These are phyloP conservation scores for Corythaixoides concolor DNA, from an alignment of 2,113 vertebrate species.

Conservation along the genomic window DNA sequence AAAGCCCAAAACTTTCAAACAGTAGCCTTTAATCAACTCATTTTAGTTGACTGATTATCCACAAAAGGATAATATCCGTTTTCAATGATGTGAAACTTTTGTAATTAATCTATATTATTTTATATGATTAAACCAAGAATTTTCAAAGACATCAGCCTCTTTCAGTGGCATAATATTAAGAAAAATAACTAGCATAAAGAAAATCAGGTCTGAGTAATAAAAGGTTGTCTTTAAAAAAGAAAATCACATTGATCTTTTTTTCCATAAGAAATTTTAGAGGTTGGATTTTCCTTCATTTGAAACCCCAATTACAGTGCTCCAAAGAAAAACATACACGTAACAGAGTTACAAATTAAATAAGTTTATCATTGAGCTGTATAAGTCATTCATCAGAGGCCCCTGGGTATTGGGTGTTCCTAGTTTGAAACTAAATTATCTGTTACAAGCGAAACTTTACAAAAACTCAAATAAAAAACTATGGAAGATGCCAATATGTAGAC, in stretches of 20 bases:
- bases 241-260: background rate
- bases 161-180: background rate
- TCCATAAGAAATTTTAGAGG: background rate
- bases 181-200: background rate
- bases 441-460: background rate
- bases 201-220: background rate
- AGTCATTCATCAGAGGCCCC: background rate
- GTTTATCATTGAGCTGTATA: background rate
- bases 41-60: background rate
- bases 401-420: background rate
- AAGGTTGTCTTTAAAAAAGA: background rate
- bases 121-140: background rate
- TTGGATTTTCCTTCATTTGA: background rate
- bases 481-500: background rate
- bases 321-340: background rate
- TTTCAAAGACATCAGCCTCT: background rate
- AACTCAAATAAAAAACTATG: background rate
- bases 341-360: background rate
- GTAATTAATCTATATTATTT: background rate
- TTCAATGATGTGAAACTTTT: background rate
- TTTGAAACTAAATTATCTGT: background rate
- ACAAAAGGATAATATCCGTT: background rate
- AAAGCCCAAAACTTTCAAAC: background rate
- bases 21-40: background rate
- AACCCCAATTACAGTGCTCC: background rate